Evolutionary conservation across 2,888 invertebrate genomes (phyloP), one percentile per base, ranked within the genome.

Genomic region (Andrena trimmerana): DNA sequence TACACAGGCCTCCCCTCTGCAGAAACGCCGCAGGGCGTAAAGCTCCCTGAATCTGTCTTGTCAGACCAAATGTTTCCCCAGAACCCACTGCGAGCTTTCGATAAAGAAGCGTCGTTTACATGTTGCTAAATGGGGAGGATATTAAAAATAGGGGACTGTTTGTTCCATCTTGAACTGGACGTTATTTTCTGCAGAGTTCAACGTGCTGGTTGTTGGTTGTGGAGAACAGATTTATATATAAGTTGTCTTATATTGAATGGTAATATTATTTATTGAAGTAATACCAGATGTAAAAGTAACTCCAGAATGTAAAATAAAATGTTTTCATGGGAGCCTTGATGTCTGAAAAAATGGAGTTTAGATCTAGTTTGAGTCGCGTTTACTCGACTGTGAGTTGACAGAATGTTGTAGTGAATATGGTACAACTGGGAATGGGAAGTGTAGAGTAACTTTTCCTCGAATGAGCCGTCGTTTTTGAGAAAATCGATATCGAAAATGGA

Each of bases 31-130:
- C 27, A 2, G 54, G 62, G 62, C 62, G n/a, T 8, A 6, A 59
- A 29, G 52, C 42, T 54, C 42, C 20, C 29, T 62, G 60, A 27
- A 52, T 52, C 52, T 57, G 16, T 54, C 66, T 52, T 52, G 57
- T 16, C 31, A 10, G 50, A 2, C 20, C 31, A 42, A 27, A 20
- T 42, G 52, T 42, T 62, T 50, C 50, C 33, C 5, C 13, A n/a
- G n/a, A 67, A 59, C 33, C 20, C 13, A 7, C 27, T 7, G 36
- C 31, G 20, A 29, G 27, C 27, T 60, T 31, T 16, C 24, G 13
- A 13, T 8, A 31, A 4, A 4, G 27, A 13, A 24, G 10, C 7
- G 8, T 48, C 8, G 31, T 59, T 60, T 57, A 24, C 57, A 42
- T 66, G 27, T 31, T 57, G 42, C 42, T 73, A 36, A 54, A 5